phyloP scores from a whole-genome alignment of 2,797 vertebrate species.

The Alcedo atthis region DNA sequence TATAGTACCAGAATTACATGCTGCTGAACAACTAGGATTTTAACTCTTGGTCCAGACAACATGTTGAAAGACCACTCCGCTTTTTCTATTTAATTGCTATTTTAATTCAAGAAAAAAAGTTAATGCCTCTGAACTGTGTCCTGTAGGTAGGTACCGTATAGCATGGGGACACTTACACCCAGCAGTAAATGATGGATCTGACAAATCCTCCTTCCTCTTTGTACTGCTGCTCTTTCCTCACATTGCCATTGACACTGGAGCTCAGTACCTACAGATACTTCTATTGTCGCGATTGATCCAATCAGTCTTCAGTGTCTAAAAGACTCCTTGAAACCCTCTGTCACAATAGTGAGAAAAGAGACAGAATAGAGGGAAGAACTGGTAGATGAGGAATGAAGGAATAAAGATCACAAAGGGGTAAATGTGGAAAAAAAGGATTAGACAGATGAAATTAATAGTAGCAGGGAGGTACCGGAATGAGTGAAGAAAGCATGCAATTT shows the following conservation, averaged over 20 bases:
- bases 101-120: not conserved
- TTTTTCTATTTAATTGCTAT: not conserved
- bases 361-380: not conserved
- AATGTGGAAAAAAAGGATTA: not conserved
- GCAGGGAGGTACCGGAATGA: not conserved
- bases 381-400: not conserved
- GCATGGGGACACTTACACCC: rapidly evolving
- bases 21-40: not conserved
- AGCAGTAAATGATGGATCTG: not conserved
- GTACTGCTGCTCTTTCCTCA: not conserved
- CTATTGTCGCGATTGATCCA: rapidly evolving
- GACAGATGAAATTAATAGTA: not conserved
- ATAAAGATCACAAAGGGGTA: not conserved
- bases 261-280: not conserved
- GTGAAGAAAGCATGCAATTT: not conserved
- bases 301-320: not conserved
- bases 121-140: not conserved
- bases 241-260: not conserved
- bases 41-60: not conserved
- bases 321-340: not conserved
- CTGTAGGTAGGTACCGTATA: not conserved
- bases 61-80: rapidly evolving
- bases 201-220: not conserved
- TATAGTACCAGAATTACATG: not conserved
- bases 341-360: not conserved